A percentile compares a stretch with the other conserved stretches of the same genome.
phyloP scores from a whole-genome alignment of 2,797 vertebrate species.

The Hippopotamyrus pictus region DNA sequence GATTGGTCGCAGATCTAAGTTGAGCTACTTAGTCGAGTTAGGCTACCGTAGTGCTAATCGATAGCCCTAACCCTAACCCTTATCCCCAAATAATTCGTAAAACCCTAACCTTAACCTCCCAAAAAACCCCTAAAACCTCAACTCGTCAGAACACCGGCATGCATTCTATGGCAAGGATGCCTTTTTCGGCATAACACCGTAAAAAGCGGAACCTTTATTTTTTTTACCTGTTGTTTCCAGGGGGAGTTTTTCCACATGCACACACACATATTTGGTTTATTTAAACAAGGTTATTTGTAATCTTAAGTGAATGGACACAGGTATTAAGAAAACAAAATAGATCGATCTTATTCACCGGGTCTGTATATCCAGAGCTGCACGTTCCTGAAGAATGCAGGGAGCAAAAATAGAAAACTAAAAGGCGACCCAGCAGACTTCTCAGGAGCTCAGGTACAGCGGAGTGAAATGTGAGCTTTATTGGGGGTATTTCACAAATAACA shows the following conservation, averaged over 20 bases:
- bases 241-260: not conserved
- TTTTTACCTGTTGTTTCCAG: not conserved
- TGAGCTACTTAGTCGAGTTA: too few relatives aligned
- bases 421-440: not conserved
- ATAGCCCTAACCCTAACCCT: too few relatives aligned
- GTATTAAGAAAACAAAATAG: not conserved
- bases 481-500: not conserved
- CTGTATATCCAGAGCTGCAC: not conserved
- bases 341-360: not conserved
- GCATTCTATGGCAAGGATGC: too few relatives aligned
- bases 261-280: not conserved
- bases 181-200: not conserved
- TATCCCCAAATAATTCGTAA: too few relatives aligned
- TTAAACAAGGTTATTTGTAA: not conserved
- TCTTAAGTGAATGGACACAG: not conserved
- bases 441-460: not conserved
- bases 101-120: too few relatives aligned
- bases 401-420: not conserved
- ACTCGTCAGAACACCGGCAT: too few relatives aligned
- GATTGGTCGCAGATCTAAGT: too few relatives aligned
- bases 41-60: too few relatives aligned
- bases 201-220: not conserved
- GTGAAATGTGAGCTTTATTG: not conserved
- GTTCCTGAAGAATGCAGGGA: not conserved
- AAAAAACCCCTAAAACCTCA: too few relatives aligned